Base-by-base conservation (phyloP, 2,113 vertebrate genomes). In the Cryptomyrus ogoouensis region DNA sequence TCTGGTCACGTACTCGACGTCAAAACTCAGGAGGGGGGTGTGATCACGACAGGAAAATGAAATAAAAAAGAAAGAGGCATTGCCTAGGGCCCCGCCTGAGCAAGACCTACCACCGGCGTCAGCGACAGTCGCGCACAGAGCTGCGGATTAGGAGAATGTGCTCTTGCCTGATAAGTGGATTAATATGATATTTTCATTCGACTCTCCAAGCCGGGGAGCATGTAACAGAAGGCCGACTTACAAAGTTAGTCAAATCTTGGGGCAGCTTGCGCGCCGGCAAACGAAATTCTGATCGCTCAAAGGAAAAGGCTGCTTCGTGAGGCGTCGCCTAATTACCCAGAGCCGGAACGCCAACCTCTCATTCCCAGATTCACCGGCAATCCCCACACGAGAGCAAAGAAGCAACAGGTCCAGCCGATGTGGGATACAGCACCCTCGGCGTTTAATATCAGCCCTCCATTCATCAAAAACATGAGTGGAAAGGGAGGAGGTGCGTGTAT, bases 161-260 rank as follows among this genome's bases (percentile, higher is more conserved):
- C 95, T 95, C 94, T 93, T 94, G 92, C 92, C 95, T 94, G 95
- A 96, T 96, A 96, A 96, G 93, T 96, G 94, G 95, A 95, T 96
- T 96, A 96, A 95, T 95, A 94, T 93, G 94, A 95, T 93, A 92
- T 95, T 95, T 95, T 91, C 93, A 95, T 93, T 95, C 93, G 94
- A 95, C 95, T 93, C 93, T 93, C 93, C 94, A 94, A 95, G 93
- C 94, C 94, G 94, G 94, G 95, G 95, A 96, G 62, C 95, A 94
- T 93, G 89, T 91, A 93, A 92, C 93, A 95, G 94, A 94, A 94
- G 94, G 93, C 91, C 94, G 95, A 94, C 95, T 96, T 95, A 95
- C 94, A 93, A 95, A 95, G 94, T 95, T 95, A 94, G 92, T 95
- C 93, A 94, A 95, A 96, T 95, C 94, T 89, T 93, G 94, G 93